phyloP scores from a whole-genome alignment of 2,113 vertebrate species.

The Heloderma charlesbogerti region DNA sequence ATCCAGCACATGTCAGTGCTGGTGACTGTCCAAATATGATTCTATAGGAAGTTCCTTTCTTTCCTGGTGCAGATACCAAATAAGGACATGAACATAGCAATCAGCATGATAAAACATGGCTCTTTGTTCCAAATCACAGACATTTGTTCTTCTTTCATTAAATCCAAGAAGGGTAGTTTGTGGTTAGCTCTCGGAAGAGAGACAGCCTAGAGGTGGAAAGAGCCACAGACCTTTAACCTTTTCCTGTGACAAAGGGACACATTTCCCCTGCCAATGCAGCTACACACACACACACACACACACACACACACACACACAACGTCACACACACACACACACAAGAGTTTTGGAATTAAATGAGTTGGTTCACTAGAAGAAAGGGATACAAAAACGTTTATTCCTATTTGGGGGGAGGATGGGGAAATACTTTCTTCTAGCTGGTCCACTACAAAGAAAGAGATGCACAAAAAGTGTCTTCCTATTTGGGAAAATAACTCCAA shows the following conservation, averaged over 20 bases:
- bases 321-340: too few relatives aligned
- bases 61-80: neutral
- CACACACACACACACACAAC: too few relatives aligned
- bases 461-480: neutral
- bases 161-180: neutral
- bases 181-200: neutral
- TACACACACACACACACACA: neutral
- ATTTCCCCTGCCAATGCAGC: neutral
- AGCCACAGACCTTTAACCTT: neutral
- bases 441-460: neutral
- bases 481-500: conserved; percentile 10
- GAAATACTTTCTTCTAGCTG: neutral
- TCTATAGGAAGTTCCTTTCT: neutral
- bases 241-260: neutral
- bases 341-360: conserved; percentile 14
- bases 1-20: neutral
- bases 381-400: neutral
- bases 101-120: neutral
- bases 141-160: neutral
- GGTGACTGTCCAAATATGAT: neutral
- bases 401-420: neutral
- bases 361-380: neutral
- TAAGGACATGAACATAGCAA: neutral
- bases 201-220: accelerated
- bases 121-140: neutral